Evolutionary conservation across 37 sponge, comb jelly and placozoan genomes (phyloP), one percentile per base, ranked within the genome.

Genomic region (Trichoplax adhaerens): DNA sequence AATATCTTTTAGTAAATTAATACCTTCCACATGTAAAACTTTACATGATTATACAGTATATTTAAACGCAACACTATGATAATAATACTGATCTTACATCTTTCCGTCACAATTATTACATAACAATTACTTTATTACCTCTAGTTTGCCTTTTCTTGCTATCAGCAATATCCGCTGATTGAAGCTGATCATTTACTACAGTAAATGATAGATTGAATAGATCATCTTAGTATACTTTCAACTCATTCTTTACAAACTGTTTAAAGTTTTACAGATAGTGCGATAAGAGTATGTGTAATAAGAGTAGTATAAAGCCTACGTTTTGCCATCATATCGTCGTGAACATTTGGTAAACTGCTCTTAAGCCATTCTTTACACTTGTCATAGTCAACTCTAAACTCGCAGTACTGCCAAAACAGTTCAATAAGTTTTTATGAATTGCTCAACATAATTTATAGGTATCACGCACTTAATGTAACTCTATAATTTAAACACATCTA

Each of bases 361-460:
- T 88, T 78, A 81, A 88, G 74, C 99, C 99, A 96, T 56, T 86
- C 87, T 62, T 86, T 78, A 58, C 99, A 96, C 75, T 85, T 88
- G 7, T 77, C 71, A 52, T 78, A 74, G 2, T 83, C 80, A 46
- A 82, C 80, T 5, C 87, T 74, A 75, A 89, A 87, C 71, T 96
- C 99, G 62, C 99, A 96, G 74, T 91, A 96, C 87, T 96, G 77
- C 55, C 67, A 54, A 56, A 72, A 63, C 46, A 62, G 3, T 69
- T n/a, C 56, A 58, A 4, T n/a, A 12, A 3, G 47, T 50, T 66
- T 66, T 50, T 50, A 7, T 50, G 62, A 12, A 12, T 10, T 60
- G 62, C 10, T 12, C 12, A 12, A 60, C 49, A 66, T 12, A 8
- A 66, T 66, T 5, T 50, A 50, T 52, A 66, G 49, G 7, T 66